Conservation (phyloP, 2,888 invertebrate genomes). For the Callyntrura guangdongensis region DNA sequence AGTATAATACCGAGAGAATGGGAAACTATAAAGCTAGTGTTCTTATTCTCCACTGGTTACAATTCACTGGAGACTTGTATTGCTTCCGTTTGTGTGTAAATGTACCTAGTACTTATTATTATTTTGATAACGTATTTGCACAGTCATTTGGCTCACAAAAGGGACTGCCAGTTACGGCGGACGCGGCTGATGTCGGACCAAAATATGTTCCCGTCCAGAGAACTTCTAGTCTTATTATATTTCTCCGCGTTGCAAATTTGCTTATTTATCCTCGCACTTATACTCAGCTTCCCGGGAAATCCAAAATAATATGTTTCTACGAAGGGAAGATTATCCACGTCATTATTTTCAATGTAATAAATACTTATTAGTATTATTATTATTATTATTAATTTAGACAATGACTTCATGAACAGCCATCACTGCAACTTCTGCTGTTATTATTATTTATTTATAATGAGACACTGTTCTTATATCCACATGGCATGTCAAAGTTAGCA, state of each 20-base stretch:
- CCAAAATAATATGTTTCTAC: too few species aligned
- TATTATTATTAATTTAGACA: too few species aligned
- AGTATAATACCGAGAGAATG: background rate
- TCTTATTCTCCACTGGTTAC: background rate
- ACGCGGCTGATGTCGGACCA: background rate
- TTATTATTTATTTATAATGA: background rate
- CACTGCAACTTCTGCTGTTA: background rate
- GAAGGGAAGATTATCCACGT: background rate
- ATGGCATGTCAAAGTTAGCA: background rate
- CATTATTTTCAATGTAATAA: background rate
- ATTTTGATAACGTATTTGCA: conserved; percentile 36
- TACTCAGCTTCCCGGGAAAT: background rate
- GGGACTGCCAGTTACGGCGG: background rate
- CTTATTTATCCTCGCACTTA: background rate
- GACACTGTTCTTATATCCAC: background rate
- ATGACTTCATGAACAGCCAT: background rate
- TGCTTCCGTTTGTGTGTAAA: background rate
- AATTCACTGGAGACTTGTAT: conserved; percentile 12
- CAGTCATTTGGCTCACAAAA: background rate
- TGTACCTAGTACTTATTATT: background rate
- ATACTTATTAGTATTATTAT: too few species aligned
- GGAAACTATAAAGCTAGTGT: conserved; percentile 4
- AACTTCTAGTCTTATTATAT: conserved; percentile 9
- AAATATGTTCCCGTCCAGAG: too few species aligned
- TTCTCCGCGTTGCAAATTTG: background rate